Evolutionary conservation across 92 coral and sea anemone genomes (phyloP), one percentile per base, ranked within the genome.

Genomic region (Palythoa grandiflora): DNA sequence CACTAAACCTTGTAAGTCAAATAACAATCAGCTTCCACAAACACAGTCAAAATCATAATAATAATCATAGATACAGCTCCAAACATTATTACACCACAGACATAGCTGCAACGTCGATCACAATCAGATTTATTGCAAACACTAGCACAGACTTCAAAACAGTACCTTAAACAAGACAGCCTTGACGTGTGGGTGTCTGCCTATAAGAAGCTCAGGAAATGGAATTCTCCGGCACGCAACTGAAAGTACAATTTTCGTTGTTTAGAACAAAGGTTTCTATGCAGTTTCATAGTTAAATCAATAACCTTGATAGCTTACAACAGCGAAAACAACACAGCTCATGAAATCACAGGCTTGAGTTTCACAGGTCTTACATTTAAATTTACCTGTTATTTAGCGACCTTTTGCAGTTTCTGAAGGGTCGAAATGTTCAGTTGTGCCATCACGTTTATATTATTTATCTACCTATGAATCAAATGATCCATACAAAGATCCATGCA

Each of bases 191-290:
- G 96, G 92, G 84, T 97, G 97, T 78, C 93, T 91, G 65, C 99
- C 99, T 47, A 93, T 90, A 47, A 92, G 86, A 48, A 97, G 86
- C 84, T 97, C 99, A 50, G 89, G 91, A 54, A 97, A 89, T 37
- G 94, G 88, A 73, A 97, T 87, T 1, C 99, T 94, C n/a, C 96
- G 94, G 57, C 94, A 95, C 0, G 91, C 88, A 14, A 93, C 98
- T 95, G 77, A 21, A 89, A 50, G 6, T 4, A 15, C 6, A 21
- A 11, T 39, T 51, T 14, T 68, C 50, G 17, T 44, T 75, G 60
- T 19, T 75, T 8, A n/a, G 15, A 75, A 4, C 37, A 9, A 20
- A 1, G 20, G 1, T 72, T 28, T 66, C 1, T 6, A 68, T 68
- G 5, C 20, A 68, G 6, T 9, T 15, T 9, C 38, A 28, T 70